Evolutionary conservation across 1,140 invertebrate species (phyloP).

Genomic region (Pristionchus pacificus): DNA sequence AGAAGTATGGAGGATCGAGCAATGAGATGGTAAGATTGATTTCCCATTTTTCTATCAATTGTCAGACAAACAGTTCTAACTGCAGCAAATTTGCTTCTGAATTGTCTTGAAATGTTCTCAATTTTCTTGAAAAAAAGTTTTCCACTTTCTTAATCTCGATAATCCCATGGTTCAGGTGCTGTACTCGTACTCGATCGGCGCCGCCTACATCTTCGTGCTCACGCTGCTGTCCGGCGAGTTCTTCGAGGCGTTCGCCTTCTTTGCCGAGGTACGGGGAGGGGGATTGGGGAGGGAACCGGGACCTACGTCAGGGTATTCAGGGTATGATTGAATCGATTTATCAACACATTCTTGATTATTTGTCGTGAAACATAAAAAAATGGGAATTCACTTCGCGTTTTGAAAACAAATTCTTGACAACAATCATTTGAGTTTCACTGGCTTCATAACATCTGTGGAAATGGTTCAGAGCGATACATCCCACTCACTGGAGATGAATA

Average conservation of each 20-base stretch:
- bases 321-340: no score
- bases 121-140: not conserved
- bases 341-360: no score
- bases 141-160: constrained; percentile 4
- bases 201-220: constrained; percentile 76
- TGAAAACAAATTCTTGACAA: no score
- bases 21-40: constrained; percentile 71
- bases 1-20: constrained; percentile 74
- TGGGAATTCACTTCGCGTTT: no score
- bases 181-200: constrained; percentile 84
- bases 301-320: no score
- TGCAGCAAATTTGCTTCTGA: no score
- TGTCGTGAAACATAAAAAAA: no score
- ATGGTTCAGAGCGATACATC: constrained; percentile 14
- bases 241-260: constrained; percentile 72
- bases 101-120: no score
- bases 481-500: not conserved
- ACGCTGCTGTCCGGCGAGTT: constrained; percentile 73
- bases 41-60: constrained; percentile 9
- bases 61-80: no score
- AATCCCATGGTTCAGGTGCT: constrained; percentile 64
- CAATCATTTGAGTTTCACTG: not conserved
- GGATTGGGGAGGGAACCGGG: no score
- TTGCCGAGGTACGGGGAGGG: constrained; percentile 68
- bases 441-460: constrained; percentile 57